These are phyloP conservation scores for Bilobella aurantiaca DNA, from an alignment of 1,140 invertebrate genomes.

Conservation along the genomic window DNA sequence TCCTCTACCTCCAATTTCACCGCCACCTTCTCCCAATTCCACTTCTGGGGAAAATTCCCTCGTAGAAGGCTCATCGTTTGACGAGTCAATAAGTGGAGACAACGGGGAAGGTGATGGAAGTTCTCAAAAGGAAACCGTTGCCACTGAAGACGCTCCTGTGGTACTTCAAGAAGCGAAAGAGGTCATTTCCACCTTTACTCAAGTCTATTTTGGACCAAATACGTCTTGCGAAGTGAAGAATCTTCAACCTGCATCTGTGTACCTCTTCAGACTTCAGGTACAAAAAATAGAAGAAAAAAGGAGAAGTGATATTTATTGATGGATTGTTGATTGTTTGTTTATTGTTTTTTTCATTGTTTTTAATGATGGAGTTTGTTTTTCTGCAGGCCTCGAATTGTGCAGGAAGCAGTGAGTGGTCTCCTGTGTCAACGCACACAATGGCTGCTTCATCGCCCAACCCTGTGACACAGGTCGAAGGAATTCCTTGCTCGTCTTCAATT, in stretches of 20 bases:
- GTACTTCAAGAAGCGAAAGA: constrained; percentile 31
- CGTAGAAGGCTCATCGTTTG: neutral
- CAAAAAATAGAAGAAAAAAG: no score
- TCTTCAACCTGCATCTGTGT: constrained; percentile 61
- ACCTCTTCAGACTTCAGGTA: constrained; percentile 64
- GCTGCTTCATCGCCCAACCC: constrained; percentile 62
- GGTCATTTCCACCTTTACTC: constrained; percentile 29
- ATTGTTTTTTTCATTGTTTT: no score
- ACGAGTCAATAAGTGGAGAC: neutral
- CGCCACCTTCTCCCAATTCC: constrained; percentile 7
- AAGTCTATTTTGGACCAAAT: constrained; percentile 43
- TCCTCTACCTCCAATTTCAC: neutral
- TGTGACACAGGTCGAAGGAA: constrained; percentile 49
- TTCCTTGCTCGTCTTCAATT: constrained; percentile 55
- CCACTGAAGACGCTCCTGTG: neutral
- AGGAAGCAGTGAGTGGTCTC: constrained; percentile 60
- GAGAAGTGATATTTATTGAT: no score
- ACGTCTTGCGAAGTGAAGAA: constrained; percentile 56
- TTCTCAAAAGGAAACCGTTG: neutral
- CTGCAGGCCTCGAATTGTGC: constrained; percentile 60
- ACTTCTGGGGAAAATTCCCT: neutral
- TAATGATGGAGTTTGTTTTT: no score
- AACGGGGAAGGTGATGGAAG: neutral
- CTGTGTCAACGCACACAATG: constrained; percentile 51
- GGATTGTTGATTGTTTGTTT: neutral